Base-by-base conservation (phyloP, 1,140 invertebrate genomes). In the Ectropis grisescens region DNA sequence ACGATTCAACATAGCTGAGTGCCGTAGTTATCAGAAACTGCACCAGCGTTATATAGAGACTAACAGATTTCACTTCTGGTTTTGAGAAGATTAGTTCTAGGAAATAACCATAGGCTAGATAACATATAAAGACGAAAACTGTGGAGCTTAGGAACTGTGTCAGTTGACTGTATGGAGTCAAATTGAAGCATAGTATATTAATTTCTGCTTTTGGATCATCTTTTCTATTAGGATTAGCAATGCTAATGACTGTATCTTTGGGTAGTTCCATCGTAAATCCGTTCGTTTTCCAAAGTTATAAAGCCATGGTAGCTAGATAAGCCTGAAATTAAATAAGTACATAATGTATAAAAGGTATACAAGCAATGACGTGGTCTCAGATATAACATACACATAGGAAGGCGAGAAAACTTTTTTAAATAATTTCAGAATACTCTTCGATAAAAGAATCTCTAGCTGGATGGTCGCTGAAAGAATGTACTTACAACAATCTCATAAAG, bases 21-120 rank as follows among this genome's bases (percentile, higher is more conserved):
- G 90, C 37, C 19, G 89, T 88, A 64, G 98, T 98, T 55, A 90
- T 93, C 6, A 85, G 85, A 85, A 98, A 98, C 82, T 98, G 96
- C 11, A 97, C 83, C 27, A 97, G 83, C 3, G 96, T 98, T 38
- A 98, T 85, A 69, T 95, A 98, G 90, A 95, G 95, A 28, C 95
- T 95, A 68, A 90, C 94, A 9, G 92, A 90, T 65, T 93, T 90
- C 49, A 97, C 94, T 35, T 93, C 95, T 35, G 94, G 89, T 1
- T 94, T 82, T 1, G 90, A 90, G 70, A 98, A 98, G 64, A 98
- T 96, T 11, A 96, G 76, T 82, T 98, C 96, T 87, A 96, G 91
- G 59, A 96, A 87, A 82, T 95, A 97, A 39, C 95, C 95, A 85
- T 97, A 98, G 0, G 95, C 79, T 29, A 97, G 81, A 76, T 93